Evolutionary conservation across 2,888 invertebrate species (phyloP), one percentile per base, ranked within the genome.

Genomic region (Cephus rjabovi): DNA sequence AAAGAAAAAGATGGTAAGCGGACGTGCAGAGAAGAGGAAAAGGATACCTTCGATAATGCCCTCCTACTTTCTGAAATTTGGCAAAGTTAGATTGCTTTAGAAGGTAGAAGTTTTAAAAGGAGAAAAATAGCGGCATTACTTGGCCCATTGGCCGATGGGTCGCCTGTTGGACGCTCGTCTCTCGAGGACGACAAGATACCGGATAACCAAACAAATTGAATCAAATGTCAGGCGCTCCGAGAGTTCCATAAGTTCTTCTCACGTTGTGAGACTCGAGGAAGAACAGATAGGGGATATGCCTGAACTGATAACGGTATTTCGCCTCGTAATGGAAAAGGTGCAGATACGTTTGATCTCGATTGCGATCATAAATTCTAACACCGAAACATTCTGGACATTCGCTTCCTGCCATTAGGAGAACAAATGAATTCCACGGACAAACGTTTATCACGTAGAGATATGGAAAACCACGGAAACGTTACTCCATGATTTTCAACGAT

Each of bases 401-500:
- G 79, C 82, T 84, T 85, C 82, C 81, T 76, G 81, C 75, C 83
- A 84, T 86, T 84, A 84, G 81, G 77, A 83, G 81, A 86, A 87
- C 84, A 86, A 86, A 88, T 87, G 86, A 86, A 86, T 85, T 84
- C 79, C 81, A 83, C 82, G 79, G 84, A 84, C 85, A 85, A 83
- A 79, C 85, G 87, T 87, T 88, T 87, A 88, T 86, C 85, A 85
- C 81, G 76, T 81, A 80, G 80, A 85, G 82, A 84, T 83, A 81
- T 82, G 83, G 80, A 84, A 83, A 83, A 81, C 81, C 83, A 83
- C 83, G 86, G 86, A 87, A 86, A 84, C 84, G 81, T 83, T 84
- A 77, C 83, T 86, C 84, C 81, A 81, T 86, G 87, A 89, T 89
- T 88, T 88, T 86, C 80, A 83, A 83, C 82, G 81, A 86, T 89